A percentile compares a stretch with the other conserved stretches of the same genome.
phyloP scores from a whole-genome alignment of 2,888 invertebrate species.

The Eurytoma californica region DNA sequence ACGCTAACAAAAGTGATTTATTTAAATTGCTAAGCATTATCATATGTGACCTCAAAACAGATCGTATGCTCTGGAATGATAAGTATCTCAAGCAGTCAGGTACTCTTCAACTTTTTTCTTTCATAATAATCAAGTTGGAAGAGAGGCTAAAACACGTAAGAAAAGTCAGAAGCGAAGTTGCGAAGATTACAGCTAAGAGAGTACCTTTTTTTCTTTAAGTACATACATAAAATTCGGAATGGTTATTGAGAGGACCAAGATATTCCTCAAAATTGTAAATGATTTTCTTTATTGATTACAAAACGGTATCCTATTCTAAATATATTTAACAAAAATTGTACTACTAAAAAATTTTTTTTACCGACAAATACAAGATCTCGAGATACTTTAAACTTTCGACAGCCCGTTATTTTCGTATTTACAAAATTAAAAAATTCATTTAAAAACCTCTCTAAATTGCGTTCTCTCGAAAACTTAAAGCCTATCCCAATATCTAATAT shows the following conservation, averaged over 20 bases:
- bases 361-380: slow-evolving; percentile 19
- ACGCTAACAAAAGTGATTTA: slow-evolving; percentile 24
- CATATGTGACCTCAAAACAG: slow-evolving; percentile 23
- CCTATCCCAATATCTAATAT: slow-evolving; percentile 13
- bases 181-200: slow-evolving; percentile 4
- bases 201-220: slow-evolving; percentile 30
- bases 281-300: slow-evolving; percentile 35
- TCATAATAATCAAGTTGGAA: slow-evolving; percentile 14
- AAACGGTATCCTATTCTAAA: slow-evolving; percentile 33
- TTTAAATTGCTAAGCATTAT: not conserved
- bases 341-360: slow-evolving; percentile 37
- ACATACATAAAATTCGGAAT: slow-evolving; percentile 49
- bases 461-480: slow-evolving; percentile 31
- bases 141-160: slow-evolving; percentile 28
- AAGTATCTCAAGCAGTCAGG: slow-evolving; percentile 43
- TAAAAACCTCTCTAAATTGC: slow-evolving; percentile 46
- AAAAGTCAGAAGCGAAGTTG: slow-evolving; percentile 33
- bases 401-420: slow-evolving; percentile 44
- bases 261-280: slow-evolving; percentile 24
- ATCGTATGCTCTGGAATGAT: slow-evolving; percentile 38
- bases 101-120: slow-evolving; percentile 29
- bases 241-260: slow-evolving; percentile 23
- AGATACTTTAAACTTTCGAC: slow-evolving; percentile 29
- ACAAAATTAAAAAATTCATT: slow-evolving; percentile 55
- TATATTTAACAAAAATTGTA: slow-evolving; percentile 45